Evolutionary conservation across 1,140 invertebrate genomes (phyloP).

Genomic region (Danaus plexippus): DNA sequence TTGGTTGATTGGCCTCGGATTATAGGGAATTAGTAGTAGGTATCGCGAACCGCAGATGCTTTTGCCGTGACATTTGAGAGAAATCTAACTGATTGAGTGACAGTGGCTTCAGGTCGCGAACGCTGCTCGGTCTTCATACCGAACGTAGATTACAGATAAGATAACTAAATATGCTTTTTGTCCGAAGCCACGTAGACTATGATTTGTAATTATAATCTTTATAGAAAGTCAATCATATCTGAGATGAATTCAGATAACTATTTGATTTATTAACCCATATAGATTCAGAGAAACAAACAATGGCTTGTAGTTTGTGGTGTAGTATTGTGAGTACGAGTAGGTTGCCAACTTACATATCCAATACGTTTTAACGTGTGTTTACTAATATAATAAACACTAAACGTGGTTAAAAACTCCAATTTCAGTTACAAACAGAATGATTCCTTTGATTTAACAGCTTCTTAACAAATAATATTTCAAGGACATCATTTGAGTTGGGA

Average conservation of each 20-base stretch:
- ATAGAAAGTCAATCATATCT: slow-evolving; percentile 61
- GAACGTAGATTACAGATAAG: slow-evolving; percentile 45
- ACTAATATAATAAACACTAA: too few species aligned
- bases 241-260: slow-evolving; percentile 43
- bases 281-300: not conserved
- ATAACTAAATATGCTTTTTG: slow-evolving; percentile 54
- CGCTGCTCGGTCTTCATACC: slow-evolving; percentile 45
- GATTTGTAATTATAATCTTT: slow-evolving; percentile 50
- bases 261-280: slow-evolving; percentile 33
- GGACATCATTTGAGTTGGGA: too few species aligned
- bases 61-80: slow-evolving; percentile 53
- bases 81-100: slow-evolving; percentile 52
- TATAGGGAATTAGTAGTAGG: slow-evolving; percentile 50
- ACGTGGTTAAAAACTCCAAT: too few species aligned
- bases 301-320: too few species aligned
- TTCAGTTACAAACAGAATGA: too few species aligned
- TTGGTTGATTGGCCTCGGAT: slow-evolving; percentile 64
- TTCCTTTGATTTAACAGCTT: too few species aligned
- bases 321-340: too few species aligned
- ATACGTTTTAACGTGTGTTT: too few species aligned
- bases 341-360: too few species aligned
- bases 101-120: slow-evolving; percentile 47
- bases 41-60: slow-evolving; percentile 32
- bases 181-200: slow-evolving; percentile 42
- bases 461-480: too few species aligned